Percentiles rank a stretch among this genome's conserved stretches.
Conservation (phyloP, 2,888 invertebrate genomes). For the Amiota communis region DNA sequence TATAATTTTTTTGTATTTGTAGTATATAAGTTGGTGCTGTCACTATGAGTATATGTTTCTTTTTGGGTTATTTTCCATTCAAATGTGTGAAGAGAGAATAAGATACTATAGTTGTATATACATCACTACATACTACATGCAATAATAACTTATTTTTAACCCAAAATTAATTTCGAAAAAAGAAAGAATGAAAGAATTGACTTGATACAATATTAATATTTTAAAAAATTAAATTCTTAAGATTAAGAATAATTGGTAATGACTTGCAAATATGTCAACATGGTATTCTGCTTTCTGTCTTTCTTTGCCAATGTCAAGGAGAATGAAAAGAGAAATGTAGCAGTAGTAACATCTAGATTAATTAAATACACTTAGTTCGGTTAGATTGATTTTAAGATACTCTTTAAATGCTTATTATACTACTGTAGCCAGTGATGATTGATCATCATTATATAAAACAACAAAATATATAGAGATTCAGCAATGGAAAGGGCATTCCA, state of each 20-base stretch:
- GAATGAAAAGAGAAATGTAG: not conserved
- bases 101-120: not conserved
- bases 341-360: not conserved
- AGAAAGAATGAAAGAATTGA: not conserved
- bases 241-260: constrained; percentile 11
- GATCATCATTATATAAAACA: too few relatives aligned
- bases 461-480: too few relatives aligned
- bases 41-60: not conserved
- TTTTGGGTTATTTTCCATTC: too few relatives aligned
- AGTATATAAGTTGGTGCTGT: not conserved
- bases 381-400: too few relatives aligned
- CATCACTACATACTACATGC: too few relatives aligned
- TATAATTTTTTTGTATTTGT: not conserved
- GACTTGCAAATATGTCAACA: constrained; percentile 10
- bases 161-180: not conserved
- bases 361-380: too few relatives aligned
- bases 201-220: too few relatives aligned
- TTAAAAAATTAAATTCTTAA: not conserved
- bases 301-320: constrained; percentile 18
- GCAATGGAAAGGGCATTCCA: too few relatives aligned
- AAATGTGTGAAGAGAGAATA: too few relatives aligned
- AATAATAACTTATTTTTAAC: not conserved
- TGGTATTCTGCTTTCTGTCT: too few relatives aligned
- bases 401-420: too few relatives aligned
- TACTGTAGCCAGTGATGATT: too few relatives aligned